Base-by-base conservation (phyloP, 2,888 invertebrate genomes). In the Ligdia adustata region DNA sequence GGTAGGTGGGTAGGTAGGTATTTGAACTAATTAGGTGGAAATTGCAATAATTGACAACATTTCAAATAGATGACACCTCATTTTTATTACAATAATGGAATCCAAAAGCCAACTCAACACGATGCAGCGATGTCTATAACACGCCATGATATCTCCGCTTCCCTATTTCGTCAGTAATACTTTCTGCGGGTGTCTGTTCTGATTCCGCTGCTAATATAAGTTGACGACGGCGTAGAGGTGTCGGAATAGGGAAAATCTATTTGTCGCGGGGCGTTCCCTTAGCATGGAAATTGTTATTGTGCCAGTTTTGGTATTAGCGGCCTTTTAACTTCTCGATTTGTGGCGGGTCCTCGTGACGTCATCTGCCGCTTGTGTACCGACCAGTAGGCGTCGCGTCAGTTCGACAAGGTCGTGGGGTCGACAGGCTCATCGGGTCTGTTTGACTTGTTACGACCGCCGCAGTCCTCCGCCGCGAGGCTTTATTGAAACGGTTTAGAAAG, bases 261-360 rank as follows among this genome's bases (percentile, higher is more conserved):
- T 68, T 65, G 68, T 65, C 28, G 39, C 16, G 29, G 61, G 68
- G 72, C 74, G 69, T 72, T 75, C 72, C 41, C 69, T 75, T 69
- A 75, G 75, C 74, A 79, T 79, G 79, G 79, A 79, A 79, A 80
- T 80, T 78, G 76, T 80, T 79, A 79, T 80, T 78, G 76, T 73
- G 73, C 75, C 72, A 66, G 70, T 69, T 69, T 52, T 62, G 62
- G 75, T 73, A 79, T 80, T 79, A 79, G 74, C 69, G 69, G 64
- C 66, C 67, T 62, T 74, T 75, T 74, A 74, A 75, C 72, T 65
- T 66, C 64, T 12, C 27, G 3, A 27, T n/a, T n/a, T n/a, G n/a
- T n/a, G n/a, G n/a, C n/a, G n/a, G n/a, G n/a, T n/a, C n/a, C 24
- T 14, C 45, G 42, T 28, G 27, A 33, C 34, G 29, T 27, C 34